Base-by-base conservation (phyloP, 2,797 vertebrate species). In the Sebastes minor region DNA sequence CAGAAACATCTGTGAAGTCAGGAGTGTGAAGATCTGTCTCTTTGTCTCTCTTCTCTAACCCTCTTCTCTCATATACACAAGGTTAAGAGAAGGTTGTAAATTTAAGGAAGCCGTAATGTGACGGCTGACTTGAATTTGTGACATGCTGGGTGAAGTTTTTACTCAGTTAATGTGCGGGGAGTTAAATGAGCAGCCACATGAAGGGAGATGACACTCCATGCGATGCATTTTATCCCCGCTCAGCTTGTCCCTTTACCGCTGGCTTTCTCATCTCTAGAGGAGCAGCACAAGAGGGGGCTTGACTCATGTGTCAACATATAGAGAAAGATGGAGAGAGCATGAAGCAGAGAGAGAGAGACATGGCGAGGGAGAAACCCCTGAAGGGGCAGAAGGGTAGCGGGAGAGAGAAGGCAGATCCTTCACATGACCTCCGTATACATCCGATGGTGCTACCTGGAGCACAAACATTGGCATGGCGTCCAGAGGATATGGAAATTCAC, bases 81-180 rank as follows among this genome's bases (percentile, higher is more conserved):
- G 91, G 92, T 93, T 91, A 92, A 83, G 71, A 82, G 78, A 87
- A 92, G 86, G 92, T 87, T 89, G 78, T 27, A 79, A 46, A 73
- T 78, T 75, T 57, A 70, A 82, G 66, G 55, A n/a, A 62, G 33
- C 42, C 33, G 42, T 20, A 74, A 71, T 62, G 46, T 76, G 80
- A 73, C 16, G 59, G 78, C 64, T 76, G 70, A 89, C 88, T 76
- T 79, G 32, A 77, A 69, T 85, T 27, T 56, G 57, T 22, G 42
- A 67, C 71, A 49, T 4, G 69, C 65, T 32, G 68, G 2, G 60
- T 30, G 20, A 80, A 60, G 78, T 84, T 87, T 85, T 12, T 12
- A 6, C 23, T 71, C 60, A 23, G 49, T 77, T 78, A 72, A 86
- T 85, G 71, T 66, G 76, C 22, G 76, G 57, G 74, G 67, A 55